Conservation (phyloP, 2,888 invertebrate species). For the Cordilura impudica region DNA sequence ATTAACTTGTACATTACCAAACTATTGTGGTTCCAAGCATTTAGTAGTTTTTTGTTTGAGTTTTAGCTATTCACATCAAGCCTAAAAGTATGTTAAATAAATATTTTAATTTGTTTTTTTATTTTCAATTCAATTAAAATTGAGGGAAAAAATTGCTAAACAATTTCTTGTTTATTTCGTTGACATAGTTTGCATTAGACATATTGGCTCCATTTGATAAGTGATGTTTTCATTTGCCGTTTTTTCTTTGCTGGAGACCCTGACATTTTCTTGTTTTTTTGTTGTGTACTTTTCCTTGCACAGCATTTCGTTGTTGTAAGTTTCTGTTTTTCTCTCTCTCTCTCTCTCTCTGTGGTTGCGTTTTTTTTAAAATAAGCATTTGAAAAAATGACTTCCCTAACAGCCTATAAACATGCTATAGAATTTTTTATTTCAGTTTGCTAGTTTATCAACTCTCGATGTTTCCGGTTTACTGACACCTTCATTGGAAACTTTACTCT, state of each 20-base stretch:
- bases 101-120: constrained; percentile 53
- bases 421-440: constrained; percentile 30
- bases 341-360: neutral
- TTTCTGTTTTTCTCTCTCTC: neutral
- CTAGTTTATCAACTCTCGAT: constrained; percentile 59
- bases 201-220: constrained; percentile 14
- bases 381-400: constrained; percentile 46
- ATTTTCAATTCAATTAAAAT: constrained; percentile 52
- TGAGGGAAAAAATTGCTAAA: neutral
- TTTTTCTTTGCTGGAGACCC: constrained; percentile 17
- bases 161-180: neutral
- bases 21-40: constrained; percentile 32
- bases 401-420: constrained; percentile 59
- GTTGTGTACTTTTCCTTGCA: neutral
- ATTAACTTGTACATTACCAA: constrained; percentile 5
- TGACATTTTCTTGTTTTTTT: constrained; percentile 46
- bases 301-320: neutral
- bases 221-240: neutral
- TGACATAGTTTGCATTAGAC: constrained; percentile 38
- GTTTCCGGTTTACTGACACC: constrained; percentile 61
- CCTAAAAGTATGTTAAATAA: constrained; percentile 28
- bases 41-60: neutral
- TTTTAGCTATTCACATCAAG: neutral
- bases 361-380: neutral
- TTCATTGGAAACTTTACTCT: constrained; percentile 44